phyloP scores from a whole-genome alignment of 2,113 vertebrate genomes.

The Labeo catla region DNA sequence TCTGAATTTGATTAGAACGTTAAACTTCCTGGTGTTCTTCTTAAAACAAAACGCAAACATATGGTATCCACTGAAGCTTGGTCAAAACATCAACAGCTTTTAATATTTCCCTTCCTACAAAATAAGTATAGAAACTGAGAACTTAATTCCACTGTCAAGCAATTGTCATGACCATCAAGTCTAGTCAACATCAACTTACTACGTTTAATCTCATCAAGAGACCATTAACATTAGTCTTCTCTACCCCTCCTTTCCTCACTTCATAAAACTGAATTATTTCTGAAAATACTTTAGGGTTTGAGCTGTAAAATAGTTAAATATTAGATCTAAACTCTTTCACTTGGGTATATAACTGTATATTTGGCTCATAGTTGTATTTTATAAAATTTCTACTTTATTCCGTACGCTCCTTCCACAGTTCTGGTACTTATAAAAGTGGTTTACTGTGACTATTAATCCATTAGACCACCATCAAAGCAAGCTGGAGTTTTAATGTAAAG shows the following conservation, averaged over 20 bases:
- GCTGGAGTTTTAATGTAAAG: constrained; percentile 24
- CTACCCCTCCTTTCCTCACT: not conserved
- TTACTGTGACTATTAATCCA: constrained; percentile 8
- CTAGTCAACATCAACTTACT: not conserved
- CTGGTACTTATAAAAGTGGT: not conserved
- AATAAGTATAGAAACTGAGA: not conserved
- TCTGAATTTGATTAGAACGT: constrained; percentile 42
- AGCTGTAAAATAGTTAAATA: not conserved
- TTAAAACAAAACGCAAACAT: constrained; percentile 36
- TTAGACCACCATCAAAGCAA: constrained; percentile 18
- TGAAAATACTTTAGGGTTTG: not conserved
- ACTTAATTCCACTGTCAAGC: not conserved
- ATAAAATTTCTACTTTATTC: not conserved
- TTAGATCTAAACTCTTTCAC: not conserved
- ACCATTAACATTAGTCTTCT: not conserved
- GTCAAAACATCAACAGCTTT: constrained; percentile 41
- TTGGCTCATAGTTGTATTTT: not conserved
- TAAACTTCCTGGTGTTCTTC: constrained; percentile 38
- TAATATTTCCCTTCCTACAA: not conserved
- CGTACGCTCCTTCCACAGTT: not conserved
- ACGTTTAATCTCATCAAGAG: not conserved
- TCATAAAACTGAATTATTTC: not conserved
- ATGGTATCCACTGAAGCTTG: constrained; percentile 38
- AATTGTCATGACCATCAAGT: not conserved
- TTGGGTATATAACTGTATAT: not conserved